These are phyloP conservation scores for Apodemia mormo DNA, from an alignment of 2,888 invertebrate species.

Conservation along the genomic window DNA sequence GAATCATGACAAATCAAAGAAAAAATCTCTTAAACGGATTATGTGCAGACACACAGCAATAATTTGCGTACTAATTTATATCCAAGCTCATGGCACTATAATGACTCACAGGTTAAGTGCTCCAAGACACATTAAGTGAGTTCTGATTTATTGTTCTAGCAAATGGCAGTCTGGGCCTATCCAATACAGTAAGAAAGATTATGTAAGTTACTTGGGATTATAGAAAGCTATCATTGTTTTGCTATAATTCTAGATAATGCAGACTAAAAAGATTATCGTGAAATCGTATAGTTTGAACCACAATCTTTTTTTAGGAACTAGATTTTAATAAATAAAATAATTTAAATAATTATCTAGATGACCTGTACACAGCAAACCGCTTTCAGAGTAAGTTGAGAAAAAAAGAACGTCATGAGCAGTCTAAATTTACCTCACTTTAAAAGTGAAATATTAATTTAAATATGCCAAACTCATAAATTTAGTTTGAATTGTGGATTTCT, in stretches of 20 bases:
- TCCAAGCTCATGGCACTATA: slow-evolving; percentile 13
- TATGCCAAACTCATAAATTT: too few relatives aligned
- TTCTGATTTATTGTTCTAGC: slow-evolving; percentile 15
- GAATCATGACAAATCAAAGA: background rate
- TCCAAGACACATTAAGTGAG: slow-evolving; percentile 14
- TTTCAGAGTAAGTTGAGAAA: too few relatives aligned
- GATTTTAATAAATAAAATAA: too few relatives aligned
- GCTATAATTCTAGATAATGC: background rate
- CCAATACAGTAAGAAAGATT: background rate
- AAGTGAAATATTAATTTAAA: too few relatives aligned
- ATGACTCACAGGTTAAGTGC: slow-evolving; percentile 20
- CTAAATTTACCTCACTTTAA: too few relatives aligned
- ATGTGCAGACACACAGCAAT: slow-evolving; percentile 2
- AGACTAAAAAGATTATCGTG: too few relatives aligned
- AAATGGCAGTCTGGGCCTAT: background rate
- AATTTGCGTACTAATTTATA: slow-evolving; percentile 18
- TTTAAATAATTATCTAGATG: too few relatives aligned
- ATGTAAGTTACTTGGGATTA: background rate
- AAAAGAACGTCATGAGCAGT: too few relatives aligned
- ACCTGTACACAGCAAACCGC: too few relatives aligned
- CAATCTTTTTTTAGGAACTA: too few relatives aligned
- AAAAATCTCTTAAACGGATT: slow-evolving; percentile 2
- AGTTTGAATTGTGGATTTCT: too few relatives aligned
- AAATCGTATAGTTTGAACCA: too few relatives aligned
- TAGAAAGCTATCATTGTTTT: background rate